A percentile compares a stretch with the other conserved stretches of the same genome.
Evolutionary conservation across 2,888 invertebrate genomes (phyloP).

Genomic region (Ectobius pallidus): DNA sequence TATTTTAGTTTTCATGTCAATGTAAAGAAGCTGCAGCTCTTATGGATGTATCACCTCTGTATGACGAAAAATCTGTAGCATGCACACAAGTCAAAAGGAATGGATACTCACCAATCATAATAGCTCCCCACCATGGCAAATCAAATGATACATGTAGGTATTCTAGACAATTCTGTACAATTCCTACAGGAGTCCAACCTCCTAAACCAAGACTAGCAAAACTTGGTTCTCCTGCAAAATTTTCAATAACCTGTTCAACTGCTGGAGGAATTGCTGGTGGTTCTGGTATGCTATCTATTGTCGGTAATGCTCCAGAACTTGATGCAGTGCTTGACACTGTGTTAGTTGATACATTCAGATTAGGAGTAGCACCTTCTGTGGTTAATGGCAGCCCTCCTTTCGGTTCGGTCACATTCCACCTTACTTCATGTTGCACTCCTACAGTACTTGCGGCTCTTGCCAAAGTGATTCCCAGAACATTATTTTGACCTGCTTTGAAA

Average conservation of each 20-base stretch:
- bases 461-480: not conserved
- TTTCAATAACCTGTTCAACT: not conserved
- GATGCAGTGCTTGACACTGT: not conserved
- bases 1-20: no score
- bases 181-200: slow-evolving; percentile 80
- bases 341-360: not conserved
- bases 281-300: slow-evolving; percentile 34
- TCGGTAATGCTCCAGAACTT: not conserved
- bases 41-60: no score
- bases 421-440: not conserved
- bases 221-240: slow-evolving; percentile 70
- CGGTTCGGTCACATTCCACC: no score
- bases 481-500: not conserved
- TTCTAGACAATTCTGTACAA: slow-evolving; percentile 82
- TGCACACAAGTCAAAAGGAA: no score
- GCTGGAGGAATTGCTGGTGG: slow-evolving; percentile 5
- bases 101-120: slow-evolving; percentile 71
- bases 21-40: no score
- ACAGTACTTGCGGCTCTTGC: not conserved
- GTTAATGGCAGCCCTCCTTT: no score
- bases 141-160: slow-evolving; percentile 78
- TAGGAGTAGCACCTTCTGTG: not conserved
- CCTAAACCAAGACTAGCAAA: slow-evolving; percentile 83
- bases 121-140: slow-evolving; percentile 94
- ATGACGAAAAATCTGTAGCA: no score